Evolutionary conservation across 2,113 vertebrate genomes (phyloP).

Genomic region (Nannobrachium achirus): DNA sequence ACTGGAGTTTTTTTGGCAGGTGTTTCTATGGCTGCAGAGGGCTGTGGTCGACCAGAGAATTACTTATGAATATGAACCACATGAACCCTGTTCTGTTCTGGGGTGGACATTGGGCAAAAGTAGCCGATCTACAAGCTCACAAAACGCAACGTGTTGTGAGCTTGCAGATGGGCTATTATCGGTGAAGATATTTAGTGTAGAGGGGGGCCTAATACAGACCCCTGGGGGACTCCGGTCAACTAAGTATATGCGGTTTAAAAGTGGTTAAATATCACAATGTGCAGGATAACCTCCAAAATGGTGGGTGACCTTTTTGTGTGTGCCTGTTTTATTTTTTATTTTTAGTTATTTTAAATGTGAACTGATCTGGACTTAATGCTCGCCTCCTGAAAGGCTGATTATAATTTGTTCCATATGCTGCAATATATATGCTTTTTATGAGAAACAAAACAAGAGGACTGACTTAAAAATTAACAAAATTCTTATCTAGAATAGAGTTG

Average conservation of each 20-base stretch:
- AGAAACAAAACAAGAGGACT: conserved; percentile 46
- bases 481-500: conserved; percentile 54
- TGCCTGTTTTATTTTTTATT: conserved; percentile 61
- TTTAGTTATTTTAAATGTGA: conserved; percentile 33
- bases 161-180: no score
- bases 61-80: background rate
- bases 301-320: conserved; percentile 54
- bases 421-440: conserved; percentile 69
- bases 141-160: no score
- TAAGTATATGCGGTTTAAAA: no score
- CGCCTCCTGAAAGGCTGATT: conserved; percentile 43
- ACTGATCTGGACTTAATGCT: conserved; percentile 31
- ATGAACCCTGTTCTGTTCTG: no score
- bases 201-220: no score
- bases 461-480: conserved; percentile 33
- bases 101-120: no score
- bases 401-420: conserved; percentile 64
- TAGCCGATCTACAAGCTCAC: no score
- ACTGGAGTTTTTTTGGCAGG: conserved; percentile 21
- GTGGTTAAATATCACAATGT: conserved; percentile 38
- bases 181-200: no score
- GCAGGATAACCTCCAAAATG: conserved; percentile 50
- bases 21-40: conserved; percentile 8
- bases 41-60: conserved; percentile 18
- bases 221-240: no score